Conservation (phyloP, 1,140 invertebrate species). For the Calycopis cecrops region DNA sequence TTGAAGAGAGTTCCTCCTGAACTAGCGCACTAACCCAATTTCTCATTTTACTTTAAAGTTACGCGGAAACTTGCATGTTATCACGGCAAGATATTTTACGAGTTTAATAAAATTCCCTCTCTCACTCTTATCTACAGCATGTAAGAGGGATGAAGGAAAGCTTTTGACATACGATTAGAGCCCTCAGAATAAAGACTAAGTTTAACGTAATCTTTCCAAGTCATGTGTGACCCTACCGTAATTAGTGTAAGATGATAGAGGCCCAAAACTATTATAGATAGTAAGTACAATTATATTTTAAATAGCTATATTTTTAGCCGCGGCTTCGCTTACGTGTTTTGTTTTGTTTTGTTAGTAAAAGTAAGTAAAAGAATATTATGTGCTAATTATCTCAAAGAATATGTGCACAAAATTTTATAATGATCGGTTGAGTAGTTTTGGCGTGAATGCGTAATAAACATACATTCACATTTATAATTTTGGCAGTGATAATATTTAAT, state of each 20-base stretch:
- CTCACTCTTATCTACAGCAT: not conserved
- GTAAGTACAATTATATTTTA: too few relatives aligned
- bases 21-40: slow-evolving; percentile 2
- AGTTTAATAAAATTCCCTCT: slow-evolving; percentile 1
- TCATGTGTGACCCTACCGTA: slow-evolving; percentile 7
- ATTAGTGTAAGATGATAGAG: not conserved
- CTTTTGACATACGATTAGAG: slow-evolving; percentile 1
- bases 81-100: slow-evolving; percentile 7
- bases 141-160: not conserved
- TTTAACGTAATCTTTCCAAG: slow-evolving; percentile 1
- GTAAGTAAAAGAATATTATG: too few relatives aligned
- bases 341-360: too few relatives aligned
- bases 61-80: slow-evolving; percentile 6
- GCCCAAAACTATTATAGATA: slow-evolving; percentile 2
- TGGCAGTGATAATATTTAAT: too few relatives aligned
- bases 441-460: too few relatives aligned
- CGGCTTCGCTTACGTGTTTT: too few relatives aligned
- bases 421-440: too few relatives aligned
- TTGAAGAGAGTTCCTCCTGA: not conserved
- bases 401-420: too few relatives aligned
- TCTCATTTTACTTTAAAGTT: slow-evolving; percentile 9
- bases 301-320: too few relatives aligned
- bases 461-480: too few relatives aligned
- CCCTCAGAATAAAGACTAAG: slow-evolving; percentile 4
- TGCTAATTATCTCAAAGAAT: too few relatives aligned